A percentile compares a stretch with the other conserved stretches of the same genome.
These are phyloP conservation scores for Mythimna albipuncta DNA, from an alignment of 2,888 invertebrate species.

Conservation along the genomic window DNA sequence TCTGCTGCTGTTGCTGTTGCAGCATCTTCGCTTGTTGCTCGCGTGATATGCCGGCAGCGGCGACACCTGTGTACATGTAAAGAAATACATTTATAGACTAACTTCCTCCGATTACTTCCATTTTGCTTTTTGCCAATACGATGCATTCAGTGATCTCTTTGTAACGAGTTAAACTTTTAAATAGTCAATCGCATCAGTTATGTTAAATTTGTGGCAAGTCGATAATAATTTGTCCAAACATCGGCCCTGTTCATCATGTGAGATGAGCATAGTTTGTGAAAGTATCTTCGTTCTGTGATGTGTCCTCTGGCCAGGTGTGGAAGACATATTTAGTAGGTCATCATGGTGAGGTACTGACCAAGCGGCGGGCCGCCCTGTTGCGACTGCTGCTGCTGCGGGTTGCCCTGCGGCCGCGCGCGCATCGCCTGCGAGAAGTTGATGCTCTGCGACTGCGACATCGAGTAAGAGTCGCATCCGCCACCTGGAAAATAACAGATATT, in stretches of 20 bases:
- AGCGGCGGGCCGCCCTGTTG: conserved; percentile 72
- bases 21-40: conserved; percentile 93
- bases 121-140: background rate
- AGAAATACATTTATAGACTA: background rate
- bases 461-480: conserved; percentile 91
- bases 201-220: background rate
- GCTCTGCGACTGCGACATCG: conserved; percentile 95
- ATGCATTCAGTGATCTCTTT: background rate
- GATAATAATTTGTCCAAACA: background rate
- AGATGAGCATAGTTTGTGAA: background rate
- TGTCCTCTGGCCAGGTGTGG: background rate
- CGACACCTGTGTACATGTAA: conserved; percentile 73
- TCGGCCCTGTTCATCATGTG: background rate
- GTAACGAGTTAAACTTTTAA: background rate
- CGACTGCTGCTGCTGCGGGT: conserved; percentile 68
- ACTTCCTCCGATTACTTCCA: background rate
- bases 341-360: conserved; percentile 73
- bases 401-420: conserved; percentile 87
- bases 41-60: conserved; percentile 87
- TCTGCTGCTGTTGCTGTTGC: conserved; percentile 93
- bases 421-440: conserved; percentile 96
- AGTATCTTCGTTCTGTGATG: background rate
- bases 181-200: background rate
- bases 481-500: conserved; percentile 70
- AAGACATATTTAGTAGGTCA: background rate